Evolutionary conservation across 1,140 invertebrate species (phyloP).

Genomic region (Bombus breviceps): DNA sequence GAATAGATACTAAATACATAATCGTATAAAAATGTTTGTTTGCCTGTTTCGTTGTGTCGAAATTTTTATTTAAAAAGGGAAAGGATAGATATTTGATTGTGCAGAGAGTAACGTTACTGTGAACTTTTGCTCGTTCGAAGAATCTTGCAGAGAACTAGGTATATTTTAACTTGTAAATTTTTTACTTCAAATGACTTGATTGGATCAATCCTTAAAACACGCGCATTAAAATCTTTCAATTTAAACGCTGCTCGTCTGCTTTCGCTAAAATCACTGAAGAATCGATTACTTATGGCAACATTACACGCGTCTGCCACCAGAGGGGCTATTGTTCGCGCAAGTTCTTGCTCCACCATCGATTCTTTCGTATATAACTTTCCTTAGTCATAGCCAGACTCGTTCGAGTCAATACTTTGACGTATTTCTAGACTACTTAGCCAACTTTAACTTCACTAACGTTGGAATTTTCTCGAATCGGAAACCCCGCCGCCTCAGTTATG

Average conservation of each 20-base stretch:
- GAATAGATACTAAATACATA: background rate
- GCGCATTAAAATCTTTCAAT: background rate
- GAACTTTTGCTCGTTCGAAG: background rate
- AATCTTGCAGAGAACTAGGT: background rate
- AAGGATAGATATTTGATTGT: too few species aligned
- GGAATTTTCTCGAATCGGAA: background rate
- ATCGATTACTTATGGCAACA: background rate
- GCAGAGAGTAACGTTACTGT: background rate
- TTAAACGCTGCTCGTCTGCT: too few species aligned
- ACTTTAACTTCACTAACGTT: background rate
- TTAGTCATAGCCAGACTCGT: background rate
- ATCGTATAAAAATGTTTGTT: too few species aligned
- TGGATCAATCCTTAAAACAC: background rate
- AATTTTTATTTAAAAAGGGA: too few species aligned
- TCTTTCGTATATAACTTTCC: background rate
- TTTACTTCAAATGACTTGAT: background rate
- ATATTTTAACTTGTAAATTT: background rate
- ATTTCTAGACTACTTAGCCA: background rate
- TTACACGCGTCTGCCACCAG: background rate
- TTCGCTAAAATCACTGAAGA: background rate
- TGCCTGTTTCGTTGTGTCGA: too few species aligned
- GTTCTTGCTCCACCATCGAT: background rate
- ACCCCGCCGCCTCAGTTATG: rapidly evolving
- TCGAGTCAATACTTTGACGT: background rate
- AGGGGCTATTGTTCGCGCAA: background rate